These are phyloP conservation scores for Cataglyphis livida DNA, from an alignment of 2,888 invertebrate species.

Conservation along the genomic window DNA sequence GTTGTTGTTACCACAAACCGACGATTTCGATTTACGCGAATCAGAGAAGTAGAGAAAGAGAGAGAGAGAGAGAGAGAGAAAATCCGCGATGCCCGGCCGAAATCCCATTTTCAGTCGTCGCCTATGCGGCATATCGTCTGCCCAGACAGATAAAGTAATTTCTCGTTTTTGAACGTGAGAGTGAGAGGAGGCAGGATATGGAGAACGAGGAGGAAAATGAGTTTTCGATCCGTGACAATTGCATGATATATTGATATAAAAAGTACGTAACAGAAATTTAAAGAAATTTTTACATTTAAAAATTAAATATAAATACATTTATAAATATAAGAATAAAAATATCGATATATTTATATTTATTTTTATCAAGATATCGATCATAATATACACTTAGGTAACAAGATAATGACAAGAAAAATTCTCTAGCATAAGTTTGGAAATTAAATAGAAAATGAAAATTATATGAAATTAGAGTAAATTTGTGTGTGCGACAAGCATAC, in stretches of 20 bases:
- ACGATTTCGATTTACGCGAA: conserved; percentile 19
- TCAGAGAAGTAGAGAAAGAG: background rate
- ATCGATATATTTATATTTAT: background rate
- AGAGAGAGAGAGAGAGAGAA: background rate
- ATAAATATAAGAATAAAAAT: background rate
- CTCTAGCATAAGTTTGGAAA: background rate
- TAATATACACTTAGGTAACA: background rate
- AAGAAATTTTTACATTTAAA: background rate
- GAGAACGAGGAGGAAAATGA: conserved; percentile 23
- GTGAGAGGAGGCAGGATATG: background rate
- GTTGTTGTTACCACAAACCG: conserved; percentile 60
- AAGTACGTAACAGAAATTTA: background rate
- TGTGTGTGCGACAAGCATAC: background rate
- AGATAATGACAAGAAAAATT: background rate
- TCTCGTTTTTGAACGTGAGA: conserved; percentile 14
- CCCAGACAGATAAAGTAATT: conserved; percentile 48
- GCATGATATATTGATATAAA: conserved; percentile 9
- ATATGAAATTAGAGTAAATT: background rate
- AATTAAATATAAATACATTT: background rate
- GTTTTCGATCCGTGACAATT: background rate
- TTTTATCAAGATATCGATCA: background rate
- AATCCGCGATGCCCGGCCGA: background rate
- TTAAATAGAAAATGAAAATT: background rate
- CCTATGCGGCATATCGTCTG: conserved; percentile 29
- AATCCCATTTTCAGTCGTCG: conserved; percentile 46